Conservation (phyloP, 2,888 invertebrate genomes). For the Tachystola acroxantha region DNA sequence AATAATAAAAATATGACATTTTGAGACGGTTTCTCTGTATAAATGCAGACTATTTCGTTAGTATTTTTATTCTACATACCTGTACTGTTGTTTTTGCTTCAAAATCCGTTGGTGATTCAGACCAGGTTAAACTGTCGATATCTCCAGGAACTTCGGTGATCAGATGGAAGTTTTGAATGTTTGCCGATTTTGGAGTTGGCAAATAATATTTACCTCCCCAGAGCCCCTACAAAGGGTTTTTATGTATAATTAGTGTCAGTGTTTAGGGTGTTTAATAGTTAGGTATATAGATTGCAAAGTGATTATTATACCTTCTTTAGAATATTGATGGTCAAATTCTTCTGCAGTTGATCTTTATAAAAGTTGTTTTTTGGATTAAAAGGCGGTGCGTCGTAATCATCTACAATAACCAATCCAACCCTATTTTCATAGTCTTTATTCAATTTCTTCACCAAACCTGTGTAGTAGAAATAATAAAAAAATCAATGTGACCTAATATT, state of each 20-base stretch:
- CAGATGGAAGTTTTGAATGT: conserved; percentile 76
- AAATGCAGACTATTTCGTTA: too few relatives aligned
- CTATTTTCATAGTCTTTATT: conserved; percentile 76
- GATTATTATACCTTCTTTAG: conserved; percentile 43
- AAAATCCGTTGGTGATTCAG: conserved; percentile 56
- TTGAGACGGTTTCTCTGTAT: too few relatives aligned
- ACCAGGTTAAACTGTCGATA: conserved; percentile 84
- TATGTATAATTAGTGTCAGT: too few relatives aligned
- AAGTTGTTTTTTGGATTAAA: conserved; percentile 66
- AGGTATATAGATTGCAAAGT: too few relatives aligned
- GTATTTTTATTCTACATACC: conserved; percentile 27
- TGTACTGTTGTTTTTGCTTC: conserved; percentile 26
- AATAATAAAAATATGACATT: conserved; percentile 5
- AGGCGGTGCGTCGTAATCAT: conserved; percentile 59
- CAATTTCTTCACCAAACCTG: conserved; percentile 84
- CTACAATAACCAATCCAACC: conserved; percentile 63
- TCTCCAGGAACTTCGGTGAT: conserved; percentile 81
- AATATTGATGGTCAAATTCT: conserved; percentile 83
- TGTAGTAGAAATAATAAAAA: too few relatives aligned
- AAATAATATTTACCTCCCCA: conserved; percentile 45
- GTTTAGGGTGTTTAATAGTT: too few relatives aligned
- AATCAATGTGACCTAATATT: too few relatives aligned
- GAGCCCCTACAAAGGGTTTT: conserved; percentile 35
- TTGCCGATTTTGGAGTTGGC: conserved; percentile 15
- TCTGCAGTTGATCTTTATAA: conserved; percentile 70